A percentile compares a stretch with the other conserved stretches of the same genome.
phyloP scores from a whole-genome alignment of 2,113 vertebrate genomes.

The Misgurnus mizolepis region DNA sequence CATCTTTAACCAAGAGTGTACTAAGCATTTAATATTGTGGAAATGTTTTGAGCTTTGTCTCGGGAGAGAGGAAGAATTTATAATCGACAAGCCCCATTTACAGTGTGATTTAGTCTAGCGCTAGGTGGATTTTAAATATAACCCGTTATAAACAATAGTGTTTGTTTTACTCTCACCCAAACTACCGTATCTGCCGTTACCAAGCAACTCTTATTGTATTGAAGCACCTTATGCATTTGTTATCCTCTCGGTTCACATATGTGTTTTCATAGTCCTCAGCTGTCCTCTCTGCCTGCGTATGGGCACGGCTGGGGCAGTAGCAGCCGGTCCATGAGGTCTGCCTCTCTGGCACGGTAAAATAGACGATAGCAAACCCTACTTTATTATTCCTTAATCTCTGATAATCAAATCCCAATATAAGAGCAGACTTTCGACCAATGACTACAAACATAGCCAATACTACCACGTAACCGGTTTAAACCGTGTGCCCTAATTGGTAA shows the following conservation, averaged over 20 bases:
- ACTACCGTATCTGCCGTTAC: neutral
- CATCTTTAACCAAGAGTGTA: neutral
- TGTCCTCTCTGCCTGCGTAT: conserved; percentile 44
- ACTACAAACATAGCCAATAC: neutral
- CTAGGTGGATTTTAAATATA: neutral
- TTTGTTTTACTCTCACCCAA: neutral
- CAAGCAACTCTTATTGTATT: neutral
- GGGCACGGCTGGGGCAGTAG: conserved; percentile 50
- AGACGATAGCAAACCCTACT: neutral
- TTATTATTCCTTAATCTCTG: conserved; percentile 14
- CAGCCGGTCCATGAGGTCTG: conserved; percentile 48
- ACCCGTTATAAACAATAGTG: conserved; percentile 1
- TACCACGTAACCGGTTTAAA: neutral
- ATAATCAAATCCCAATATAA: conserved; percentile 5
- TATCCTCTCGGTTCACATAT: conserved; percentile 37
- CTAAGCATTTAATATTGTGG: neutral
- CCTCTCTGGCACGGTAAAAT: conserved; percentile 59
- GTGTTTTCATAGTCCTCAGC: conserved; percentile 51
- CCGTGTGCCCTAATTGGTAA: conserved; percentile 12
- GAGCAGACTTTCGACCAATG: conserved; percentile 8
- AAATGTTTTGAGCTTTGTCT: neutral
- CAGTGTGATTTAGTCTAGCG: conserved; percentile 13
- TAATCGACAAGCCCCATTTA: conserved; percentile 14
- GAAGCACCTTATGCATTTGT: neutral
- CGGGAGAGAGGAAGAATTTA: neutral